phyloP scores from a whole-genome alignment of 2,113 vertebrate species.

The Irena cyanogastra region DNA sequence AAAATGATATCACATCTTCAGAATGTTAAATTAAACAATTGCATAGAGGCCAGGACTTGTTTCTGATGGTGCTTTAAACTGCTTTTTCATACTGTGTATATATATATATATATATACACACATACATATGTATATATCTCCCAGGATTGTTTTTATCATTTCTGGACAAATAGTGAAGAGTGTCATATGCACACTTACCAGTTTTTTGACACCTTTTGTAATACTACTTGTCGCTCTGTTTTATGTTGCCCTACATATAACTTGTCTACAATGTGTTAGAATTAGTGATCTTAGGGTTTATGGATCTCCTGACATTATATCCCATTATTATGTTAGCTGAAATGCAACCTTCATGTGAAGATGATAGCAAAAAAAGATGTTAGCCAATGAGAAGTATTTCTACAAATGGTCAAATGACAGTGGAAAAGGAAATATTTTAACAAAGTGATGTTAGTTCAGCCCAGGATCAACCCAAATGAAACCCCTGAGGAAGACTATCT shows the following conservation, averaged over 20 bases:
- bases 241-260: background rate
- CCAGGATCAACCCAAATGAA: background rate
- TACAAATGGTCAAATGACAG: conserved; percentile 18
- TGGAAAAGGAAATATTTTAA: conserved; percentile 49
- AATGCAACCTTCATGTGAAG: conserved; percentile 10
- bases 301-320: conserved; percentile 35
- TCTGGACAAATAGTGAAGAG: background rate
- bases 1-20: conserved; percentile 64
- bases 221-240: background rate
- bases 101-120: fast-evolving
- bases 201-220: conserved; percentile 3
- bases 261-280: background rate
- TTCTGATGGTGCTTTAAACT: conserved; percentile 3
- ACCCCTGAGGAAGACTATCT: conserved; percentile 10
- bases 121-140: background rate
- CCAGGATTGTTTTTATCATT: conserved; percentile 8
- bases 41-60: background rate
- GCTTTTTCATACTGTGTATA: background rate
- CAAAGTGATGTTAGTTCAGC: background rate
- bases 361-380: conserved; percentile 14
- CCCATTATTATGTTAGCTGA: background rate
- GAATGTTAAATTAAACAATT: conserved; percentile 61
- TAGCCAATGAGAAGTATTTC: conserved; percentile 12
- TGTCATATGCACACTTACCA: background rate
- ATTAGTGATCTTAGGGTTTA: conserved; percentile 10